A percentile compares a stretch with the other conserved stretches of the same genome.
Conservation (phyloP, 2,797 vertebrate genomes). For the Babyrousa celebensis region DNA sequence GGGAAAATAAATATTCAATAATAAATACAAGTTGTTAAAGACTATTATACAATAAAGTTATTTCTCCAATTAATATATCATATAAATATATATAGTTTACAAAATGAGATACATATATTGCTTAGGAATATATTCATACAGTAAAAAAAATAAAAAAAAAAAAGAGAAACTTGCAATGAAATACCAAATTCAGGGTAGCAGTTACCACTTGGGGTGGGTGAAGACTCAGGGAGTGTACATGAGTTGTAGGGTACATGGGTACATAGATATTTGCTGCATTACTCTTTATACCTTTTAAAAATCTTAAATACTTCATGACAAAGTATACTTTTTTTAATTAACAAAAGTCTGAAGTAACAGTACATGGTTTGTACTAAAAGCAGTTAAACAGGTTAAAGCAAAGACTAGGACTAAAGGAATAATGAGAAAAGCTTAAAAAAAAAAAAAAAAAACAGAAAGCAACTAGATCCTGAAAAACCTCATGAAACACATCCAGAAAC, state of each 20-base stretch:
- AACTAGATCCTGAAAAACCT: not conserved
- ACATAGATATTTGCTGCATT: not conserved
- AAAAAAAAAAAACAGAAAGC: not conserved
- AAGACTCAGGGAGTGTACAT: not conserved
- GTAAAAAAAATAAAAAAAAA: not conserved
- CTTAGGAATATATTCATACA: not conserved
- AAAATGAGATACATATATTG: not conserved
- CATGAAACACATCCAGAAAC: not conserved
- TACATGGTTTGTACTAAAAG: not conserved
- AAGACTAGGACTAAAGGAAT: not conserved
- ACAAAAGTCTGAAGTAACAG: not conserved
- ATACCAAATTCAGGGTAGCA: constrained; percentile 4
- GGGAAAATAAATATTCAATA: constrained; percentile 28
- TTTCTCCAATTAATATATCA: not conserved
- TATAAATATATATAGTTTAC: not conserved
- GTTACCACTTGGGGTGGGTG: not conserved
- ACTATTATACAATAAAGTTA: not conserved
- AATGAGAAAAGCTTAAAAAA: not conserved
- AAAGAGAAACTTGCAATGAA: not conserved
- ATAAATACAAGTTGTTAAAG: constrained; percentile 30
- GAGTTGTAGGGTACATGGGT: not conserved
- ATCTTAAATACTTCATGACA: constrained; percentile 3
- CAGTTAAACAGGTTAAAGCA: not conserved
- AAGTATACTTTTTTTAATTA: not conserved
- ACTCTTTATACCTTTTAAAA: not conserved